Base-by-base conservation (phyloP, 2,888 invertebrate species). In the Pseudococcus viburni region DNA sequence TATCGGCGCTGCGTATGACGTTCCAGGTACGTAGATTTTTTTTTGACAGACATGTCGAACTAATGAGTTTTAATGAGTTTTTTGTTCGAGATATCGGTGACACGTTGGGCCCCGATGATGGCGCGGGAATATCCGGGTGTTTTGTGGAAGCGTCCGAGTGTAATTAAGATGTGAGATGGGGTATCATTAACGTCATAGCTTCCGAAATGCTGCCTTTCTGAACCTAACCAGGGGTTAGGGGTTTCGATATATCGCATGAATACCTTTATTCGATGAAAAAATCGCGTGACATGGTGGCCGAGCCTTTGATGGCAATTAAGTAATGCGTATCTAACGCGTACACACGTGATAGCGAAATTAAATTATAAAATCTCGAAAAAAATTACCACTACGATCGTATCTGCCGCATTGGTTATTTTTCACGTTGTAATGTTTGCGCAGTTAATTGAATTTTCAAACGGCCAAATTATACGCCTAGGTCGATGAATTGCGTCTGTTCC, bases 61-160 rank as follows among this genome's bases (percentile, higher is more conserved):
- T 83, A 83, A 83, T 83, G 80, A 83, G 80, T 83, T 83, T 83
- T 83, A 83, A 83, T 83, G 80, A 83, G 80, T 83, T 83, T 83
- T 83, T 83, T 83, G 80, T 83, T 83, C 80, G 80, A 83, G 80
- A 46, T 73, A 73, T 46, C 19, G 80, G 39, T 83, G 80, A 42
- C 80, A 46, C 19, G 19, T 83, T 46, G 19, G 80, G 1, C 15
- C 46, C 1, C n/a, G 73, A 33, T n/a, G 46, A 46, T 39, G 17
- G 17, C 77, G 39, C 5, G 39, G 9, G 77, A 11, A 1, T 59
- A 7, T 7, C 22, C 0, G 64, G 8, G 73, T 73, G 73, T 73
- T 73, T 73, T 73, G 73, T 73, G 73, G 33, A 39, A 15, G 80
- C 46, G 80, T 19, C 80, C 15, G n/a, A 46, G 80, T 46, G 80